Percentiles rank a stretch among this genome's conserved stretches.
Conservation (phyloP, 2,888 invertebrate species). For the Syrista parreyssii region DNA sequence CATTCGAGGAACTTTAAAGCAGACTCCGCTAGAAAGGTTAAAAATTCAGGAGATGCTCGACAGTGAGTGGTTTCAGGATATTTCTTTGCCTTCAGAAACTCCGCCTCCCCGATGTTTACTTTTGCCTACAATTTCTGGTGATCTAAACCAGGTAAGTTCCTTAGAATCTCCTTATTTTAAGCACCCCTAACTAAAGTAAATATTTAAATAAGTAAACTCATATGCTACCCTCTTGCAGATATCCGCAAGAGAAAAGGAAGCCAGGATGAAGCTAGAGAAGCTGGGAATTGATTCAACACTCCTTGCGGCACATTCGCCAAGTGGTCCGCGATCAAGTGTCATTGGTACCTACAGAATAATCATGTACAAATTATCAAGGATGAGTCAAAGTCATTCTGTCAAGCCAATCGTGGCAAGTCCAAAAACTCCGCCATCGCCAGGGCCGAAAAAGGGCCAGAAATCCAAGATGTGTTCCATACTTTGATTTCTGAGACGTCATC, state of each 20-base stretch:
- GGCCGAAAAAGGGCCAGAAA: conserved; percentile 14
- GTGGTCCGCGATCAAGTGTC: conserved; percentile 74
- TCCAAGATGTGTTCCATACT: conserved; percentile 18
- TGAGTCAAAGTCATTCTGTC: neutral
- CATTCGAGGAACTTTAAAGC: conserved; percentile 69
- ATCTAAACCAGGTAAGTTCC: conserved; percentile 6
- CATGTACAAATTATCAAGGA: conserved; percentile 67
- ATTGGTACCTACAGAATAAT: conserved; percentile 80
- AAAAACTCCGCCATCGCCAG: conserved; percentile 6
- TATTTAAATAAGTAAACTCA: neutral
- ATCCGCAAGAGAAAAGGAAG: conserved; percentile 65
- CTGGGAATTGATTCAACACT: conserved; percentile 73
- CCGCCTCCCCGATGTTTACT: conserved; percentile 10
- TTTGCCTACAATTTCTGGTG: conserved; percentile 17
- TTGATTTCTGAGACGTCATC: neutral
- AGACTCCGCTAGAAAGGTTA: conserved; percentile 67
- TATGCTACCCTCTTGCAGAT: conserved; percentile 3
- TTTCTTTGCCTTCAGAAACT: conserved; percentile 38
- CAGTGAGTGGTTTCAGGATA: conserved; percentile 71
- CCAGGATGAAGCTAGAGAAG: conserved; percentile 68
- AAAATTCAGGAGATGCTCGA: conserved; percentile 66
- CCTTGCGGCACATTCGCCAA: conserved; percentile 69
- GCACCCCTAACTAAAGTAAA: neutral
- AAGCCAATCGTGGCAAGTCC: neutral
- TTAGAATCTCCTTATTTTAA: neutral